These are phyloP conservation scores for Prosapia bicincta DNA, from an alignment of 2,888 invertebrate species.

Conservation along the genomic window DNA sequence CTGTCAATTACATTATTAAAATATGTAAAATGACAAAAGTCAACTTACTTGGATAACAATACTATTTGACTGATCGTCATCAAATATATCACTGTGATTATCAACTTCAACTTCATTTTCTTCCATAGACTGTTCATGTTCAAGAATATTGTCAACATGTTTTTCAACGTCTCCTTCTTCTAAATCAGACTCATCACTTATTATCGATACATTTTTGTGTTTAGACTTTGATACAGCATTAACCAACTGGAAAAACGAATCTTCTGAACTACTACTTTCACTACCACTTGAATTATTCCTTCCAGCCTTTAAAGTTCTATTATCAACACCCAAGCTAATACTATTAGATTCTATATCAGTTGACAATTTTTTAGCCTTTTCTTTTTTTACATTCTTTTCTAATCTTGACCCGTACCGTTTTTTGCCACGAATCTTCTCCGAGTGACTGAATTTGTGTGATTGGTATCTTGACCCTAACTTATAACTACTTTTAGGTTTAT, in stretches of 20 bases:
- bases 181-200: not conserved
- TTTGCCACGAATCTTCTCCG: not conserved
- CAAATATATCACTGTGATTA: slow-evolving; percentile 41
- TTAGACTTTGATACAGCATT: not conserved
- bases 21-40: no score
- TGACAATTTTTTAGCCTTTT: not conserved
- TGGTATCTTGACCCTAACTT: not conserved
- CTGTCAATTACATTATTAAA: no score
- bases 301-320: not conserved
- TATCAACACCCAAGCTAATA: not conserved
- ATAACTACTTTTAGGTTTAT: not conserved
- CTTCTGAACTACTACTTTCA: not conserved
- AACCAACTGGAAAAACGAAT: not conserved
- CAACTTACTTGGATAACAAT: not conserved
- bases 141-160: not conserved
- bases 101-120: slow-evolving; percentile 44
- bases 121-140: slow-evolving; percentile 34
- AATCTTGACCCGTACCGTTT: not conserved
- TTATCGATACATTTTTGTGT: not conserved
- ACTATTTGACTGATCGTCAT: slow-evolving; percentile 28
- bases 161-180: not conserved
- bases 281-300: not conserved
- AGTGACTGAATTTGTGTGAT: not conserved
- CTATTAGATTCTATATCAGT: not conserved
- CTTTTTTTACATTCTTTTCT: not conserved